Evolutionary conservation across 2,113 vertebrate species (phyloP), one percentile per base, ranked within the genome.

Genomic region (Paramormyrops kingsleyae): DNA sequence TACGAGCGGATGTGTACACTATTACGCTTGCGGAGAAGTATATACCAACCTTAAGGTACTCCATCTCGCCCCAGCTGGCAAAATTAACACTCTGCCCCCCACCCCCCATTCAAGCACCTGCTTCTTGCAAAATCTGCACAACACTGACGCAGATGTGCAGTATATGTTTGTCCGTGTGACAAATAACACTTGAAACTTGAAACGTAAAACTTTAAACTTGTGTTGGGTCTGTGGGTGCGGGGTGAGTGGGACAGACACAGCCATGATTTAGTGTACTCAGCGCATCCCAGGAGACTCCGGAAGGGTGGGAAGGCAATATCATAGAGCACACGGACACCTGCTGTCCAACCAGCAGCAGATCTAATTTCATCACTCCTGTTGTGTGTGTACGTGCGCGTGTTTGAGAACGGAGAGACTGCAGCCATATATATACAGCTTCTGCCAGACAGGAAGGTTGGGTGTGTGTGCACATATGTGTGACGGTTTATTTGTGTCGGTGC

Each of bases 241-340:
- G 92, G 90, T 85, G 92, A 93, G 90, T 91, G 92, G 94, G 94
- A 93, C 94, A 93, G 94, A 94, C 94, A 93, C 92, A 93, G 93
- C 92, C 94, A 10, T 96, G 95, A 96, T 96, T 96, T 94, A 96
- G 96, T 96, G 95, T 96, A 94, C 95, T 95, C 95, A 95, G 94
- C 94, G 91, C 93, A 93, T 92, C 95, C 94, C 94, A 91, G 93
- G 95, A 90, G 94, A 95, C 94, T 92, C 89, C 90, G 92, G 91
- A 93, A 92, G 92, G 92, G 92, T 92, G 70, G 91, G 88, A 89
- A 95, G 94, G 95, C 94, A 95, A 96, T 96, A 96, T 96, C 95
- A 95, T 94, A 94, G 93, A 95, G 94, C 93, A 92, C 92, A 93
- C 92, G 94, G 94, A 92, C 91, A 91, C 91, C 93, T 95, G 94